These are phyloP conservation scores for Odocoileus virginianus DNA, from an alignment of 2,113 vertebrate genomes.

Conservation along the genomic window DNA sequence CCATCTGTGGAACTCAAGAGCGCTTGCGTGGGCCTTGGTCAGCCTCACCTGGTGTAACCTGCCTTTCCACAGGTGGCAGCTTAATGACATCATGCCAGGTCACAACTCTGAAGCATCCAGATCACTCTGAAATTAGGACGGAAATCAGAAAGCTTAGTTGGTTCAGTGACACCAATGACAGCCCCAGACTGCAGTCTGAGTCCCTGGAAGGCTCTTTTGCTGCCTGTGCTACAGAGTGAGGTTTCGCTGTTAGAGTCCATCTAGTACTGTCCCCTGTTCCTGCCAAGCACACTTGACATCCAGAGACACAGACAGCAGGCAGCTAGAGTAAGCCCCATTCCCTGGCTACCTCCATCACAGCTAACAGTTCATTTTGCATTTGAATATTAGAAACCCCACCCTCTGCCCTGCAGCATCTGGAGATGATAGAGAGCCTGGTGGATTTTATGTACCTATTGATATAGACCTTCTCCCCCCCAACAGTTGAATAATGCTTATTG, in stretches of 20 bases:
- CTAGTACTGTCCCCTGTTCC: neutral
- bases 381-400: neutral
- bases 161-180: neutral
- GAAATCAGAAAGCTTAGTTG: neutral
- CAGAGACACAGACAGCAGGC: neutral
- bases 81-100: neutral
- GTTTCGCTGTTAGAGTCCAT: neutral
- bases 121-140: neutral
- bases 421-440: neutral
- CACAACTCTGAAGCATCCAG: neutral
- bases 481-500: constrained; percentile 16
- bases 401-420: neutral
- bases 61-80: neutral
- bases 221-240: neutral
- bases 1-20: neutral
- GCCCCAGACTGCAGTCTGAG: neutral
- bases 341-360: neutral
- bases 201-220: neutral
- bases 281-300: neutral
- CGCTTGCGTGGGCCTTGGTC: neutral
- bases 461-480: neutral
- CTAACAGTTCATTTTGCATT: neutral
- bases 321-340: neutral
- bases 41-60: neutral
- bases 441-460: constrained; percentile 13